Conservation (phyloP, 1,140 invertebrate species). For the Ostrea denselamellosa region DNA sequence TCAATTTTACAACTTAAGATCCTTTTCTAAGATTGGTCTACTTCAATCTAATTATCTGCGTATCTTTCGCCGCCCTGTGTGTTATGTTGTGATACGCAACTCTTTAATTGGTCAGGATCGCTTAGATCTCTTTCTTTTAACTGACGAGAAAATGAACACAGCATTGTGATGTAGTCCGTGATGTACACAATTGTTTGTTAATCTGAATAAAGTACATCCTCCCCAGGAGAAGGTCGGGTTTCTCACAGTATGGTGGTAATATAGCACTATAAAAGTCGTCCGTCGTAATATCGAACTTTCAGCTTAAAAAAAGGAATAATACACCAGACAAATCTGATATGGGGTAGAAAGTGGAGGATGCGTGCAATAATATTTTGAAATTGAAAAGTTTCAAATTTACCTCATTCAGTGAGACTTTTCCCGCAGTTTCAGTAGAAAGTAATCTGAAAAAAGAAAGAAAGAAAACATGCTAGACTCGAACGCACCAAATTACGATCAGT, state of each 20-base stretch:
- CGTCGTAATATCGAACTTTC: too few species aligned
- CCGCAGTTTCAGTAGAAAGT: too few species aligned
- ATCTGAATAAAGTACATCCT: background rate
- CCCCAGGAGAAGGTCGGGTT: background rate
- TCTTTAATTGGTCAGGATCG: background rate
- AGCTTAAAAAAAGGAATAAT: too few species aligned
- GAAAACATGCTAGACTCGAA: too few species aligned
- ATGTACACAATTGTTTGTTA: background rate
- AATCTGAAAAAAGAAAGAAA: too few species aligned
- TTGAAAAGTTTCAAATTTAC: too few species aligned
- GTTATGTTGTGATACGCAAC: constrained; percentile 1
- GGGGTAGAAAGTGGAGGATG: too few species aligned
- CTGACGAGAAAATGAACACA: background rate
- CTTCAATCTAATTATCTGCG: constrained; percentile 24
- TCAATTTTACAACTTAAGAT: background rate
- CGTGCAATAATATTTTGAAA: too few species aligned
- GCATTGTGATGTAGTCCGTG: background rate
- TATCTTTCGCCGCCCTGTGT: background rate
- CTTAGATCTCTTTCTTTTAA: background rate
- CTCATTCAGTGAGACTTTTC: too few species aligned
- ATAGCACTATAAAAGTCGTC: background rate
- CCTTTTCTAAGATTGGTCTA: background rate
- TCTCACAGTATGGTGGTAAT: background rate
- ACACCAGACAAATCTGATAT: too few species aligned
- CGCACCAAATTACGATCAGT: too few species aligned